Evolutionary conservation across 2,113 vertebrate genomes (phyloP).

Genomic region (Bostrychus sinensis): DNA sequence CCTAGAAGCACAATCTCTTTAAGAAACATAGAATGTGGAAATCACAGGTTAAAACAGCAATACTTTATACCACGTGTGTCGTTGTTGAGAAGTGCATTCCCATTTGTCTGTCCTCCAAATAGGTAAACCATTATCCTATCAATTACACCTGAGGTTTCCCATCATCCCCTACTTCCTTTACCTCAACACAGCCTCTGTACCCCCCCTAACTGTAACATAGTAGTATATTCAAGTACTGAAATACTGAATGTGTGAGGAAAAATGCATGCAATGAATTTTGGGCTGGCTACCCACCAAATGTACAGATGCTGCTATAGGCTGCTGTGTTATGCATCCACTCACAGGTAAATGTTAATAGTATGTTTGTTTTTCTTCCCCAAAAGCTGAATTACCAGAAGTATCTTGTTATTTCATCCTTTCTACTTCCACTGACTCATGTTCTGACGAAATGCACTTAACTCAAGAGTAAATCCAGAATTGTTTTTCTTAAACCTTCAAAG

Average conservation of each 20-base stretch:
- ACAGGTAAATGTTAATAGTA: too few species aligned
- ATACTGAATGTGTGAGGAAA: slow-evolving; percentile 60
- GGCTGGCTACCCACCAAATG: slow-evolving; percentile 78
- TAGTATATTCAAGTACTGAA: slow-evolving; percentile 55
- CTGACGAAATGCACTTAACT: too few species aligned
- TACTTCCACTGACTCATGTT: too few species aligned
- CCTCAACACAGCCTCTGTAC: slow-evolving; percentile 70
- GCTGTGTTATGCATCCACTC: slow-evolving; percentile 68
- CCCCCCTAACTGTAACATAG: slow-evolving; percentile 65
- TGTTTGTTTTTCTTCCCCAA: too few species aligned
- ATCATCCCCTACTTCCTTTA: slow-evolving; percentile 41
- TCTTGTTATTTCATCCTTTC: too few species aligned
- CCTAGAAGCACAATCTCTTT: slow-evolving; percentile 54
- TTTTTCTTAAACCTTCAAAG: too few species aligned
- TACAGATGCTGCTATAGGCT: slow-evolving; percentile 62
- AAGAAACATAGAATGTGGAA: slow-evolving; percentile 68
- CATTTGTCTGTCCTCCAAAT: slow-evolving; percentile 30
- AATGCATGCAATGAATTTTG: slow-evolving; percentile 63
- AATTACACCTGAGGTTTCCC: background rate
- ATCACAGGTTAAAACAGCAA: slow-evolving; percentile 74
- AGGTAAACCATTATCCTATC: background rate
- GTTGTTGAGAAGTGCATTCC: slow-evolving; percentile 30
- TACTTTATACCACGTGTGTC: slow-evolving; percentile 59
- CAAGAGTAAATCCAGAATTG: too few species aligned
- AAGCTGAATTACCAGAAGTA: too few species aligned